A percentile compares a stretch with the other conserved stretches of the same genome.
Evolutionary conservation across 2,113 vertebrate genomes (phyloP).

Genomic region (Dasyprocta punctata): DNA sequence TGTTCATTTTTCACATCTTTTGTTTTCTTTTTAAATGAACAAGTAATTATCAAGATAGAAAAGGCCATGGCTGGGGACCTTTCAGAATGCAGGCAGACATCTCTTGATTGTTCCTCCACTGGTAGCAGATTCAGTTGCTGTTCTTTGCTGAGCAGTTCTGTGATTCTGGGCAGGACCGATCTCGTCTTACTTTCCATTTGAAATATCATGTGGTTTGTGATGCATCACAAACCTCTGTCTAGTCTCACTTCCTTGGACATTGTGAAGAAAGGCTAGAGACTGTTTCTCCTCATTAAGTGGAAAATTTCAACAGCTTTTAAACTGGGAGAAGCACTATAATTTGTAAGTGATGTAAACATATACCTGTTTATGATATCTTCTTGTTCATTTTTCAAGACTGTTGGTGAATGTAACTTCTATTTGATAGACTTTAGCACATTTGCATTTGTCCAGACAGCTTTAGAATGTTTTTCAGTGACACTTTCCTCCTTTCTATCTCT

Average conservation of each 20-base stretch:
- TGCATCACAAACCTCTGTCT: not conserved
- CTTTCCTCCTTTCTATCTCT: not conserved
- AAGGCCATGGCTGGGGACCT: not conserved
- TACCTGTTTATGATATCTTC: not conserved
- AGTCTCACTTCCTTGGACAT: not conserved
- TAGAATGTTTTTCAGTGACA: not conserved
- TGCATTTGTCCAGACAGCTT: not conserved
- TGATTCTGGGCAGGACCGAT: not conserved
- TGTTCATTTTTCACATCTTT: not conserved
- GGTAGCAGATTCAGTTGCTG: not conserved
- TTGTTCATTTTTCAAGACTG: not conserved
- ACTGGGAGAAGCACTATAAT: not conserved
- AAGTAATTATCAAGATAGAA: not conserved
- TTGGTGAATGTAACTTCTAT: not conserved
- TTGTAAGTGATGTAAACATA: not conserved
- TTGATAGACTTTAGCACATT: not conserved
- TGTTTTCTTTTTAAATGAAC: slow-evolving; percentile 3
- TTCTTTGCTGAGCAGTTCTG: not conserved
- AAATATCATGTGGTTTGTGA: not conserved
- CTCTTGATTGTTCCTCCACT: not conserved
- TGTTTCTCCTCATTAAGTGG: not conserved
- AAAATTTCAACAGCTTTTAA: not conserved
- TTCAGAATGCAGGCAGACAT: not conserved
- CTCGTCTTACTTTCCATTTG: not conserved
- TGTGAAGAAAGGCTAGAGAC: not conserved